These are phyloP conservation scores for Platyrinchus mystaceus DNA, from an alignment of 2,797 vertebrate genomes.

Conservation along the genomic window DNA sequence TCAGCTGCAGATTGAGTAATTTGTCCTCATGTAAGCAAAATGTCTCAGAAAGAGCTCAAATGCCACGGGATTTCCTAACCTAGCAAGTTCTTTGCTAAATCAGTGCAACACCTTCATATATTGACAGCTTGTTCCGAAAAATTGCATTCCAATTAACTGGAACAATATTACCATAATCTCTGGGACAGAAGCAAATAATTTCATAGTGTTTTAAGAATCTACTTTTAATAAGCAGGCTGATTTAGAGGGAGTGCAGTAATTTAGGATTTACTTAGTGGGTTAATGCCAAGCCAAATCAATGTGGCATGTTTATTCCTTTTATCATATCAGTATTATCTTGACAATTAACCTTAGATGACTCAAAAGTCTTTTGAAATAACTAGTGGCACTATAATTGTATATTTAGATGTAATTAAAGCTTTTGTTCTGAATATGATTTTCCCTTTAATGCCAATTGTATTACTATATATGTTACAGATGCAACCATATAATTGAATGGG, in stretches of 20 bases:
- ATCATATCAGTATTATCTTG: neutral
- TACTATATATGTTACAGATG: neutral
- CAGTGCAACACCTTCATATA: neutral
- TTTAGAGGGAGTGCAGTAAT: neutral
- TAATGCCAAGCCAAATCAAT: neutral
- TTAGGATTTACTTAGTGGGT: neutral
- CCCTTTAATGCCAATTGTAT: neutral
- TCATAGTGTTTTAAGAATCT: neutral
- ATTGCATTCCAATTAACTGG: neutral
- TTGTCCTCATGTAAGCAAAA: neutral
- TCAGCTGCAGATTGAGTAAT: neutral
- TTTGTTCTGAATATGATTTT: slow-evolving; percentile 33
- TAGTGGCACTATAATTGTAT: neutral
- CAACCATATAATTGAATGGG: neutral
- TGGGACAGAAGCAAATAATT: neutral
- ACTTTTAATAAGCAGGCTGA: neutral
- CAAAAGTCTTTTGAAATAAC: slow-evolving; percentile 20
- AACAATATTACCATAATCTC: neutral
- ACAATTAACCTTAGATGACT: slow-evolving; percentile 31
- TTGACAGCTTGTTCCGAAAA: neutral
- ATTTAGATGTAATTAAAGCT: slow-evolving; percentile 32
- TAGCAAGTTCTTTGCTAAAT: neutral
- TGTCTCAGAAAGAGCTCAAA: neutral
- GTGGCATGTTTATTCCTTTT: neutral
- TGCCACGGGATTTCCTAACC: neutral